These are phyloP conservation scores for Bombus consobrinus DNA, from an alignment of 1,140 invertebrate species.

Conservation along the genomic window DNA sequence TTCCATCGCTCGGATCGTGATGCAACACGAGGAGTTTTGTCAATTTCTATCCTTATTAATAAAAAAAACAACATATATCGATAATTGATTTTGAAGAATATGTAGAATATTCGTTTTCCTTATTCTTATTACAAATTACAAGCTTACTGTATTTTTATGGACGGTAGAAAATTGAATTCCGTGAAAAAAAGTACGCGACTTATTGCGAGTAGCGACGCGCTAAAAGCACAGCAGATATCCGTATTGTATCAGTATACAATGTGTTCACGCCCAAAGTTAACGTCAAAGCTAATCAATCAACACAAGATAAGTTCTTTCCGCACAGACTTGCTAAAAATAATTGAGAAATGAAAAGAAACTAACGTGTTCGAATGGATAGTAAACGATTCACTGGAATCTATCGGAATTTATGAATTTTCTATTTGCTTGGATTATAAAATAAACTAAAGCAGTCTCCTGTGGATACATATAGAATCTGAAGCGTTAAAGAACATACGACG, in stretches of 20 bases:
- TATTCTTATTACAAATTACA: neutral
- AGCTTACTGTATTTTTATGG: neutral
- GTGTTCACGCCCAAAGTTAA: too few species aligned
- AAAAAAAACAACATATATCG: neutral
- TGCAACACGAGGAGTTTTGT: neutral
- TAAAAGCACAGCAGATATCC: neutral
- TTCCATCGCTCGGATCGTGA: neutral
- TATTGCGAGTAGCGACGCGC: neutral
- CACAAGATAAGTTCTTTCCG: too few species aligned
- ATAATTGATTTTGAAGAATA: neutral
- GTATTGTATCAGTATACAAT: neutral
- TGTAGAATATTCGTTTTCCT: neutral
- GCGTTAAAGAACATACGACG: too few species aligned
- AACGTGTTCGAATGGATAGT: too few species aligned
- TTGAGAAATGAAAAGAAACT: too few species aligned
- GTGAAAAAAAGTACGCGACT: neutral
- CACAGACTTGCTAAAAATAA: too few species aligned
- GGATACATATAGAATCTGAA: too few species aligned
- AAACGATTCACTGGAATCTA: too few species aligned
- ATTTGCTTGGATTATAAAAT: too few species aligned
- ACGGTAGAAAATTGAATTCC: neutral
- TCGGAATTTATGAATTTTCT: too few species aligned
- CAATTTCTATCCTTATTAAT: neutral
- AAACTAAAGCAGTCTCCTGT: too few species aligned
- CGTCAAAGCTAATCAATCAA: too few species aligned